Percentiles rank a stretch among this genome's conserved stretches.
These are phyloP conservation scores for Acromyrmex echinatior DNA, from an alignment of 1,140 invertebrate species.

Conservation along the genomic window DNA sequence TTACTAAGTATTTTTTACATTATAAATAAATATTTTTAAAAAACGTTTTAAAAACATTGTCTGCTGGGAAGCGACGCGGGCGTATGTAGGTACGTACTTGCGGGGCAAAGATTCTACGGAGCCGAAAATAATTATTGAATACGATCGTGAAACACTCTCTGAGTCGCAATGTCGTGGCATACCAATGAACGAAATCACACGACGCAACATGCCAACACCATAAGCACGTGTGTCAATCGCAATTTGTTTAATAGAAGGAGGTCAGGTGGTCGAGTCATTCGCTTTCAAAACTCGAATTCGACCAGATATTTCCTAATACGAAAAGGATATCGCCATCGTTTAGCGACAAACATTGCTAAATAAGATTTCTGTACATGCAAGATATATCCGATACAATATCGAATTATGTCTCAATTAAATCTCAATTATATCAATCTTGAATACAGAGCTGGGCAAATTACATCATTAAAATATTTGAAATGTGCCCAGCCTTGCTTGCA, in stretches of 20 bases:
- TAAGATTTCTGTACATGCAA: background rate
- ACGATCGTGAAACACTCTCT: conserved; percentile 45
- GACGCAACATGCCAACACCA: conserved; percentile 8
- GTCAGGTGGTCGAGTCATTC: background rate
- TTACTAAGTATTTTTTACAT: too few species aligned
- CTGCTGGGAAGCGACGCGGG: background rate
- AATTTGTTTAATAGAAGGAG: background rate
- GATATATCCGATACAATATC: background rate
- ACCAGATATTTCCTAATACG: background rate
- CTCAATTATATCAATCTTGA: too few species aligned
- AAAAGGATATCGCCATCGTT: background rate
- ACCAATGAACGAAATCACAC: conserved; percentile 43
- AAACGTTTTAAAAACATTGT: too few species aligned
- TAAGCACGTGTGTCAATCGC: background rate
- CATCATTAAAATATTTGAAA: too few species aligned
- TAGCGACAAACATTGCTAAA: background rate
- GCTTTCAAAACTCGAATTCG: background rate
- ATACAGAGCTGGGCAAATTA: too few species aligned
- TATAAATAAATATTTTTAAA: too few species aligned
- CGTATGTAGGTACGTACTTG: conserved; percentile 12
- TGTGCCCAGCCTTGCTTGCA: too few species aligned
- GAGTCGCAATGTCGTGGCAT: conserved; percentile 54
- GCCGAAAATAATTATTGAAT: conserved; percentile 71
- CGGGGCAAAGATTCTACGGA: background rate
- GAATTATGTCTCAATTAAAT: too few species aligned